Evolutionary conservation across 35 echinoderm and acorn worm species (phyloP), one percentile per base, ranked within the genome.

Genomic region (Amphiura filiformis): DNA sequence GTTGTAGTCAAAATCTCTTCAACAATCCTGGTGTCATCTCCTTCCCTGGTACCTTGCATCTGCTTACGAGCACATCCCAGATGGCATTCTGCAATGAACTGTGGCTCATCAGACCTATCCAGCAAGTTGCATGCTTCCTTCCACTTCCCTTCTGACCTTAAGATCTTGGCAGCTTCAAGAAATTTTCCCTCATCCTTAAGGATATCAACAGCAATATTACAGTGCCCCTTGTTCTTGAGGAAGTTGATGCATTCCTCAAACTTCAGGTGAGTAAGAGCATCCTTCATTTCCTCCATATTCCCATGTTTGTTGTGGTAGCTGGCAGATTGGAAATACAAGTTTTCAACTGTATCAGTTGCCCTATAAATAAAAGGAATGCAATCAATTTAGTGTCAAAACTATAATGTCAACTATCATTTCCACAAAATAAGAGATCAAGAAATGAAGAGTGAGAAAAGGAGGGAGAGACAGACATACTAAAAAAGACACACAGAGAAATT

Each of bases 111-210:
- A 34, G 57, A 85, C 5, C 47, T 65, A n/a, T 85, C 83, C 34
- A 85, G 37, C 28, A 85, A 34, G 56, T 32, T 39, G 35, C 83
- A 85, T 14, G 83, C 83, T 65, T 85, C 83, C 56, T 85, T 56
- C n/a, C 39, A 61, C 37, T 85, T 85, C 2, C 83, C 83, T 84
- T 80, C 4, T 13, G 30, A 85, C 32, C 39, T 90, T 3, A 85
- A 49, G 35, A 91, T 76, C 61, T 85, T 75, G 1, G 89, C 89
- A 33, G 89, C 89, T 20, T 91, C 89, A 33, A 84, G 34, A n/a
- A 36, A 13, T 32, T 70, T 77, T 28, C 89, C 82, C 15, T 49
- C 65, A 35, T 34, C 56, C 37, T 86, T 80, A 32, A 91, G 82
- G 32, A 91, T 84, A n/a, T 33, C 41, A 33, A 84, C 89, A 80